Percentiles rank a stretch among this genome's conserved stretches.
These are phyloP conservation scores for Mactra quadrangularis DNA, from an alignment of 1,140 invertebrate genomes.

Conservation along the genomic window DNA sequence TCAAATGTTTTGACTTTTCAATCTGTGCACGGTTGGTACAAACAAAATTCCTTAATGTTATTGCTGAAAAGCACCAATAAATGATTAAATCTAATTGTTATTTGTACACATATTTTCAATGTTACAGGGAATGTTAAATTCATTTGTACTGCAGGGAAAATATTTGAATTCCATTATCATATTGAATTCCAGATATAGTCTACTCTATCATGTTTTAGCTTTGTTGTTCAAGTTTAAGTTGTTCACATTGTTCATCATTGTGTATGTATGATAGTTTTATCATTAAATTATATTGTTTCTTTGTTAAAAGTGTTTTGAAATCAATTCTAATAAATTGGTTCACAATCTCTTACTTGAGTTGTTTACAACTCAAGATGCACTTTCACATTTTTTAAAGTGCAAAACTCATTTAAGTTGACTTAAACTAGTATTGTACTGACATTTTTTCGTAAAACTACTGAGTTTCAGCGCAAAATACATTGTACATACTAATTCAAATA, in stretches of 20 bases:
- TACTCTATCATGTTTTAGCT: background rate
- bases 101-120: background rate
- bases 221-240: background rate
- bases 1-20: no score
- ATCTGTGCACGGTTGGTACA: no score
- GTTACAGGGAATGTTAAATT: background rate
- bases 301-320: background rate
- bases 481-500: no score
- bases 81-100: background rate
- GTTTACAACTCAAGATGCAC: background rate
- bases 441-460: background rate
- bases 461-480: slow-evolving; percentile 5
- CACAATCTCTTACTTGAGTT: background rate
- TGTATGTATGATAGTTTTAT: background rate
- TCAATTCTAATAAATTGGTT: slow-evolving; percentile 4
- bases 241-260: background rate
- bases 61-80: background rate
- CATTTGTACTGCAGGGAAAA: background rate
- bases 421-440: background rate
- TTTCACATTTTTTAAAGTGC: background rate
- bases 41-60: no score
- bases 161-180: background rate
- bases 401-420: no score
- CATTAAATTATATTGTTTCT: background rate
- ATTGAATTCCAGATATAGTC: background rate